Base-by-base conservation (phyloP, 2,797 vertebrate species). In the Moxostoma hubbsi region DNA sequence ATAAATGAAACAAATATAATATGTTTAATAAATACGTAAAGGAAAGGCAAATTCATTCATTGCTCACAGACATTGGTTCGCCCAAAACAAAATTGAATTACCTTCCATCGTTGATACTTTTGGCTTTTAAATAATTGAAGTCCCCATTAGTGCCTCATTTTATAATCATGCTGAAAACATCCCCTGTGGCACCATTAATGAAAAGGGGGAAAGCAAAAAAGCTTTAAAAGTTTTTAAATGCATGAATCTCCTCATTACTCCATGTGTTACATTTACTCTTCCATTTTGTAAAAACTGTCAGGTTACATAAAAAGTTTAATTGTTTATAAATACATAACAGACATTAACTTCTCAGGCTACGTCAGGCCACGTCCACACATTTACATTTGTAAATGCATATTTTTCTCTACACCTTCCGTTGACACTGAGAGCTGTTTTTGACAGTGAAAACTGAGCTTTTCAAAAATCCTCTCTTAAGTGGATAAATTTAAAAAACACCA, bases 121-220 rank as follows among this genome's bases (percentile, higher is more conserved):
- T 61, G 46, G 49, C 54, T 67, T 63, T 65, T 73, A 66, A 80
- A 83, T 83, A 80, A 80, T 83, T 67, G 36, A 83, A 80, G 63
- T 61, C 43, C 51, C 73, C 62, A 77, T 77, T 73, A 83, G 55
- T 67, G 77, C 50, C 15, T 83, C 61, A 73, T 80, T 74, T 72
- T 54, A 59, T 68, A 67, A 73, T 62, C 11, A 66, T 58, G 58
- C 13, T 50, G 49, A 66, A 77, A 58, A 67, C 43, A 9, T 75
- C 55, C 68, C 66, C 61, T 15, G 36, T 70, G 57, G 72, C 66
- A 53, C 55, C 62, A 62, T 73, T 77, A 72, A 75, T 67, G 11
- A 71, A 76, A 76, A 7, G 24, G 16, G 43, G 10, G 16, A 65
- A 58, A 3, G 9, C 5, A 9, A 53, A 62, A 9, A 67, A 47